These are phyloP conservation scores for Hapalemur alaotrensis DNA, from an alignment of 2,797 vertebrate genomes.

Conservation along the genomic window DNA sequence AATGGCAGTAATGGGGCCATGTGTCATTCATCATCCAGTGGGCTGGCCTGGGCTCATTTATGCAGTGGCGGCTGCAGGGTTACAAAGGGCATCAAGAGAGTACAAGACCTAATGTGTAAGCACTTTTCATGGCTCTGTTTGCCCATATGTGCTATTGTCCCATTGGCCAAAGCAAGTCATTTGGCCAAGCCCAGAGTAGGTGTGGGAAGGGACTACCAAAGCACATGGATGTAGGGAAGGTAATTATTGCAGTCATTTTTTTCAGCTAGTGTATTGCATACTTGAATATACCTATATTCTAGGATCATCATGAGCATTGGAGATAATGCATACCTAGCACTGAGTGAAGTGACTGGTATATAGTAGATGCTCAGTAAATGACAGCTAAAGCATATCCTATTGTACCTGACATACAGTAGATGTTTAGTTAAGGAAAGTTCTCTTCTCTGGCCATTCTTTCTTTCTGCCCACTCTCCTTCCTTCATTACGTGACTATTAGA, in stretches of 20 bases:
- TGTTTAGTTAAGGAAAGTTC: background rate
- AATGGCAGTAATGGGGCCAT: background rate
- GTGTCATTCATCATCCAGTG: background rate
- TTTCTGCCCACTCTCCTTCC: slow-evolving; percentile 22
- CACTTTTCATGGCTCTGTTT: slow-evolving; percentile 15
- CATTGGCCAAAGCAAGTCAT: background rate
- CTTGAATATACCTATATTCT: background rate
- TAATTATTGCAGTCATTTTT: background rate
- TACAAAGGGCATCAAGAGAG: background rate
- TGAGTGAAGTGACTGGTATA: background rate
- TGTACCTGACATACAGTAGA: background rate
- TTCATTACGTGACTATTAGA: slow-evolving; percentile 11
- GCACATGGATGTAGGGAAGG: background rate
- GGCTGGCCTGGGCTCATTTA: background rate
- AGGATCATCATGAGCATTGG: background rate
- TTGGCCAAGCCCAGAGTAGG: background rate
- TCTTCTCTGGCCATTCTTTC: slow-evolving; percentile 8
- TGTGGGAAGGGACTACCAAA: background rate
- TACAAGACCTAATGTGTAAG: background rate
- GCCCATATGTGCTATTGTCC: background rate
- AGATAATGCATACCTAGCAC: background rate
- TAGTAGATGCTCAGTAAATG: background rate
- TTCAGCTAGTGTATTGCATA: background rate
- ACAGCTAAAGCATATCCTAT: background rate
- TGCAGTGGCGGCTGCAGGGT: background rate